phyloP scores from a whole-genome alignment of 2,797 vertebrate species.

The Vireo griseus region DNA sequence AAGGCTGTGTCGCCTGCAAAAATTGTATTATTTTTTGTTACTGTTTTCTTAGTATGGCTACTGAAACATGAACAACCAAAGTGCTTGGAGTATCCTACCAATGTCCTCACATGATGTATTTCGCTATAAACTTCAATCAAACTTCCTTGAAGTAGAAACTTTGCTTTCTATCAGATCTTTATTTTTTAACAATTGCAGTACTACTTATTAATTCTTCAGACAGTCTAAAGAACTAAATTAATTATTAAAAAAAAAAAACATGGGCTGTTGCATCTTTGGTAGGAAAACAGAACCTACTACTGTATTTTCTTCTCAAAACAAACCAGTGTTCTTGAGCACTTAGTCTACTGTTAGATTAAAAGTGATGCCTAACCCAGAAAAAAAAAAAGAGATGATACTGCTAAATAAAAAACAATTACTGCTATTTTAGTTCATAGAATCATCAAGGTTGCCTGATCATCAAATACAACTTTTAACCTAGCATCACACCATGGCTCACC shows the following conservation, averaged over 20 bases:
- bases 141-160: background rate
- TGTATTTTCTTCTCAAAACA: background rate
- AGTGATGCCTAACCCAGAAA: background rate
- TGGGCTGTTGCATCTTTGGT: accelerated
- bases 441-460: background rate
- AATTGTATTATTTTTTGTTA: background rate
- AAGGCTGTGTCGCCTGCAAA: constrained; percentile 85
- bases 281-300: background rate
- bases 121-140: background rate
- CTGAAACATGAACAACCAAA: background rate
- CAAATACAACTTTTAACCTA: background rate
- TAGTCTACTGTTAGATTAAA: background rate
- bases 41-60: background rate
- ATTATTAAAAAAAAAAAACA: background rate
- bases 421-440: background rate
- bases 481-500: background rate
- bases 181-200: background rate
- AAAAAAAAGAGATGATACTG: accelerated
- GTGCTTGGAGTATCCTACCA: background rate
- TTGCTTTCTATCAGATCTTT: background rate
- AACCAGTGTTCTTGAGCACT: background rate
- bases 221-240: background rate
- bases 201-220: background rate
- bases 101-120: background rate
- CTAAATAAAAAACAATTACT: background rate